Percentiles rank a stretch among this genome's conserved stretches.
phyloP scores from a whole-genome alignment of 2,113 vertebrate species.

The Onychostruthus taczanowskii region DNA sequence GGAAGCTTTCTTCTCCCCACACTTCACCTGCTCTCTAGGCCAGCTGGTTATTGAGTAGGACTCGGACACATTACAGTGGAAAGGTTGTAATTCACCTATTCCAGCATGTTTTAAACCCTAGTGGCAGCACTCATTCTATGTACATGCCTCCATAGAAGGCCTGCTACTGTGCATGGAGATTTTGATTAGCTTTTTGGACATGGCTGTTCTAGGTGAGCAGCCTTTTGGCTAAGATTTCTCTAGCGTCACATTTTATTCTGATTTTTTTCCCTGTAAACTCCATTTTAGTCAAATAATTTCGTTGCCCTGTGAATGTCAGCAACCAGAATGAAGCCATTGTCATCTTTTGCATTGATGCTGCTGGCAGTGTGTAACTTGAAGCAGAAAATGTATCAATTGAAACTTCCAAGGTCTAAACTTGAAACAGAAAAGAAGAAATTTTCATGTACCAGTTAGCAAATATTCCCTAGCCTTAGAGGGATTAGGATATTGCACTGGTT shows the following conservation, averaged over 20 bases:
- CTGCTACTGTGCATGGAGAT: neutral
- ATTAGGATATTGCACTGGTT: neutral
- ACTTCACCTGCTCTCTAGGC: neutral
- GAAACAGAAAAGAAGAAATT: neutral
- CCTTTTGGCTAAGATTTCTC: neutral
- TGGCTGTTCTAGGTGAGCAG: neutral
- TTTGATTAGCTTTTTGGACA: neutral
- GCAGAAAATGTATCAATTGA: neutral
- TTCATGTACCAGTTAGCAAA: neutral
- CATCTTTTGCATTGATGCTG: neutral
- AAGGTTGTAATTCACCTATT: neutral
- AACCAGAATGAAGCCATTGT: neutral
- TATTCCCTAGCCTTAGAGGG: neutral
- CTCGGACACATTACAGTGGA: fast-evolving
- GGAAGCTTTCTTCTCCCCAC: neutral
- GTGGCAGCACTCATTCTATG: neutral
- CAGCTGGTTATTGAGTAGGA: neutral
- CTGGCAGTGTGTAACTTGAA: neutral
- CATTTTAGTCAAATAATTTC: fast-evolving
- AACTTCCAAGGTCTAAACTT: neutral
- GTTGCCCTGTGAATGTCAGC: neutral
- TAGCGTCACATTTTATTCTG: neutral
- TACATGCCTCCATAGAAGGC: neutral
- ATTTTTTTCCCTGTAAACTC: neutral
- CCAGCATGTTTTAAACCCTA: neutral